Evolutionary conservation across 1,140 invertebrate genomes (phyloP), one percentile per base, ranked within the genome.

Genomic region (Physella acuta): DNA sequence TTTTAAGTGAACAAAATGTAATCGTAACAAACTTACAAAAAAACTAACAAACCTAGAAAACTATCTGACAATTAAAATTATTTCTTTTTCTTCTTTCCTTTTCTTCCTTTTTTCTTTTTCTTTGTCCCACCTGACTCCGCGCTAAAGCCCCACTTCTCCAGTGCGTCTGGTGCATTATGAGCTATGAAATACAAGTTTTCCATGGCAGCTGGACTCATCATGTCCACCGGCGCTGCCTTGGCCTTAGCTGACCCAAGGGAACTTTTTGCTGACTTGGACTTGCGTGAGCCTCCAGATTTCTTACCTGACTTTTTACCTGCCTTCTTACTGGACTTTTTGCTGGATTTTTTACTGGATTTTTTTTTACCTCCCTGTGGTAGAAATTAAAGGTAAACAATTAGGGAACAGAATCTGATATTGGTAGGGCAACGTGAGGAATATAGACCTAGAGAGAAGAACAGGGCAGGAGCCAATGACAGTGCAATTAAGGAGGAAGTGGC

Each of bases 181-280:
- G 81, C 80, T 49, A 81, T 81, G 62, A 75, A 82, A 62, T 82
- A 78, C n/a, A 82, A 69, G 71, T 82, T 81, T 60, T 77, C 75
- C 79, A 81, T 81, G 0, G 79, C 80, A 4, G 79, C 66, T 34
- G 73, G 69, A 68, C 75, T 77, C 70, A 81, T 62, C 17, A 82
- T 78, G 67, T 81, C 79, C 24, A 75, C 72, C 59, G 71, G 74
- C n/a, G 73, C 51, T 63, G 74, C 73, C 51, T 74, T 71, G 55
- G 71, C 67, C 52, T 80, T 79, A 30, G 58, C 69, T 28, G 79
- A 76, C 62, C 79, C 78, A 52, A 64, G 62, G 34, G 71, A 72
- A 33, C 71, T 73, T 63, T 44, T 52, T 52, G 69, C 66, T n/a
- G 73, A 74, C 49, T 78, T 78, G 24, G 55, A 44, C 33, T 60